Conservation (phyloP, 2,113 vertebrate species). For the Plecotus auritus region DNA sequence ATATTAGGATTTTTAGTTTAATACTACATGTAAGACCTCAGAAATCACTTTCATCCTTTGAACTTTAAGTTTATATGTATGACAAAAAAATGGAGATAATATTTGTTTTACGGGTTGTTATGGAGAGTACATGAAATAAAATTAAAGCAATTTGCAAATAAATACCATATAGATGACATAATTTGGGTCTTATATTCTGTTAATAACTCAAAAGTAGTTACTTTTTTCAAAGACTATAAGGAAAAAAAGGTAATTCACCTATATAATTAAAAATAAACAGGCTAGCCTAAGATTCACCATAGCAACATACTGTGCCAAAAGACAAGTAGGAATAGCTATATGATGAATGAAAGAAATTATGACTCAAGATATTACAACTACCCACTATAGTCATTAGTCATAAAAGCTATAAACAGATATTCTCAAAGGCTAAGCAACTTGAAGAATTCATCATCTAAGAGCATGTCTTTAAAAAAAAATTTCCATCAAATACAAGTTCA, state of each 20-base stretch:
- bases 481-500: background rate
- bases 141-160: background rate
- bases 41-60: background rate
- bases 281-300: background rate
- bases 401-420: background rate
- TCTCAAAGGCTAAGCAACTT: background rate
- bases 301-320: background rate
- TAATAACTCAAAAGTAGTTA: background rate
- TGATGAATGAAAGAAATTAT: constrained; percentile 1
- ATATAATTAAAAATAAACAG: background rate
- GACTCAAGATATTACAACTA: background rate
- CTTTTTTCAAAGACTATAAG: background rate
- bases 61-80: background rate
- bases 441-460: background rate
- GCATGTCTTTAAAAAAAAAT: background rate
- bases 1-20: background rate
- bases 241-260: background rate
- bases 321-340: background rate
- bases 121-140: background rate
- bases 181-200: background rate
- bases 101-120: background rate
- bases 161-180: background rate
- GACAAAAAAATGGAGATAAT: background rate
- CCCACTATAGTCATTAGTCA: background rate
- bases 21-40: background rate